A percentile compares a stretch with the other conserved stretches of the same genome.
Evolutionary conservation across 1,140 invertebrate species (phyloP).

Genomic region (Rhyacophila brunnea): DNA sequence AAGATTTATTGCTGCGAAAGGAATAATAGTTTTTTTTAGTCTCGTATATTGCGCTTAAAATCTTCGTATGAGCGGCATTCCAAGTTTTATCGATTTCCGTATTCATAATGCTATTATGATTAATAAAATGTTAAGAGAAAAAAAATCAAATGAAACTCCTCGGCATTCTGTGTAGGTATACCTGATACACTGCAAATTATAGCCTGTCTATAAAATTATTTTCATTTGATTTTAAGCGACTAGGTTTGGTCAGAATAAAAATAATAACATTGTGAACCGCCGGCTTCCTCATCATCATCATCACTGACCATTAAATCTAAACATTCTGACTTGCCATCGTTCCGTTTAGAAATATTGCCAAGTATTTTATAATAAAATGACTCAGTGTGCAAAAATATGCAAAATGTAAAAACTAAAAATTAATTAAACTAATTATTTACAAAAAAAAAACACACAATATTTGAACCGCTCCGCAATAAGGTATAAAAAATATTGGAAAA

Average conservation of each 20-base stretch:
- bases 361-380: slow-evolving; percentile 6
- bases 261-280: background rate
- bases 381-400: slow-evolving; percentile 18
- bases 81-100: no score
- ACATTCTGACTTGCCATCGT: no score
- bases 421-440: slow-evolving; percentile 20
- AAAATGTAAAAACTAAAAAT: slow-evolving; percentile 17
- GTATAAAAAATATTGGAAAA: slow-evolving; percentile 2
- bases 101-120: no score
- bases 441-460: slow-evolving; percentile 19
- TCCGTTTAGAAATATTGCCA: background rate
- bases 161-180: no score
- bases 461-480: slow-evolving; percentile 14
- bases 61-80: no score
- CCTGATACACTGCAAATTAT: background rate
- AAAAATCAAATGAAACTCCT: no score
- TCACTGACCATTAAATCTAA: no score
- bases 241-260: slow-evolving; percentile 1
- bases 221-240: background rate
- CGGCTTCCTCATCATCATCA: background rate
- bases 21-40: no score
- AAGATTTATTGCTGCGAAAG: no score
- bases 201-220: background rate
- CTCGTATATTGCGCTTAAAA: no score
- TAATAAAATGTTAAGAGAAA: no score